Evolutionary conservation across 2,888 invertebrate genomes (phyloP).

Genomic region (Neoitamus cyanurus): DNA sequence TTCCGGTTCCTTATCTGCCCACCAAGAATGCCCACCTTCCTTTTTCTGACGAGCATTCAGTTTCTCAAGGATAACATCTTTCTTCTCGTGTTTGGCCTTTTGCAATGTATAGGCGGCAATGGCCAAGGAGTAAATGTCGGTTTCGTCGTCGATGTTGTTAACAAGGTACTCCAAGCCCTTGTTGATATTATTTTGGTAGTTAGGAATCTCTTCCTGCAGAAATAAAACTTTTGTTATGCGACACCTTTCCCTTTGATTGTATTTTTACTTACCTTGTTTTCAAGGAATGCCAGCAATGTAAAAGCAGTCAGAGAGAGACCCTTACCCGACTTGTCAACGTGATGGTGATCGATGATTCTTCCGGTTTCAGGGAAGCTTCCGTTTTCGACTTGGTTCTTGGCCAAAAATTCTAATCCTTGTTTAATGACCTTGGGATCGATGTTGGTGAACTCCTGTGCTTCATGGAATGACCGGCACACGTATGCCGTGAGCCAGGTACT

Average conservation of each 20-base stretch:
- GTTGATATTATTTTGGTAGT: not conserved
- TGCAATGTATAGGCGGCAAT: constrained; percentile 82
- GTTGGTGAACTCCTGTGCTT: constrained; percentile 76
- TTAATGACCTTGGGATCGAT: constrained; percentile 77
- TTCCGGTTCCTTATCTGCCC: constrained; percentile 68
- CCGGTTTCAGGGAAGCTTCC: constrained; percentile 88
- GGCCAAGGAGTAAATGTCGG: constrained; percentile 81
- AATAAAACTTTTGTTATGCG: too few relatives aligned
- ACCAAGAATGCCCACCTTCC: constrained; percentile 71
- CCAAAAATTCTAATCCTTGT: constrained; percentile 78
- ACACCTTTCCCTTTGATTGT: too few relatives aligned
- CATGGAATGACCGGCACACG: constrained; percentile 80
- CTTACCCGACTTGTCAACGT: constrained; percentile 73
- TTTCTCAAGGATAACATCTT: constrained; percentile 72
- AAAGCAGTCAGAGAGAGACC: constrained; percentile 84
- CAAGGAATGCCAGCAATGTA: constrained; percentile 79
- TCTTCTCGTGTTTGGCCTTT: constrained; percentile 77
- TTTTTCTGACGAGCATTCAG: constrained; percentile 68
- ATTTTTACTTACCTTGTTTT: constrained; percentile 69
- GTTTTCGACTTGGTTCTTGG: constrained; percentile 74
- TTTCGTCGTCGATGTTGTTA: constrained; percentile 73
- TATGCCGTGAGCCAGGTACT: constrained; percentile 89
- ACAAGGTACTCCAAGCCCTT: constrained; percentile 77
- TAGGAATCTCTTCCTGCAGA: not conserved
- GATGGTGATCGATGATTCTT: constrained; percentile 72